A percentile compares a stretch with the other conserved stretches of the same genome.
Conservation (phyloP, 2,888 invertebrate genomes). For the Hecatera dysodea region DNA sequence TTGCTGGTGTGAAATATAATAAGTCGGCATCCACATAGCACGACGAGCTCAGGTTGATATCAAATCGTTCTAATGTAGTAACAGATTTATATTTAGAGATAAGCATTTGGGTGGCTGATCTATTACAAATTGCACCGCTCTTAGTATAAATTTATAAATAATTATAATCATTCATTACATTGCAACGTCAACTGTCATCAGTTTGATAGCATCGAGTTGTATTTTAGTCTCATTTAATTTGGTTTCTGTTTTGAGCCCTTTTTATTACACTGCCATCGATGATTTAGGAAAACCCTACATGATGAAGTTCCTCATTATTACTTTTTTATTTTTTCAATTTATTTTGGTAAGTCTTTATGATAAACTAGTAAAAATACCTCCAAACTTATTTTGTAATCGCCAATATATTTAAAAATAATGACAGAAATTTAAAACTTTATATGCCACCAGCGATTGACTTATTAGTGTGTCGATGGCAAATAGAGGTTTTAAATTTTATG, state of each 20-base stretch:
- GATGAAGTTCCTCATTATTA: conserved; percentile 5
- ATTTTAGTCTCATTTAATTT: background rate
- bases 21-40: too few species aligned
- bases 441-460: background rate
- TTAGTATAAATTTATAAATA: background rate
- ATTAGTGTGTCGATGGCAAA: background rate
- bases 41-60: background rate
- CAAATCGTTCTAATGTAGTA: background rate
- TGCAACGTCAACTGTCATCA: background rate
- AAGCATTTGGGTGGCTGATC: background rate
- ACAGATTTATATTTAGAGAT: background rate
- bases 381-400: background rate
- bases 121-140: conserved; percentile 1
- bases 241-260: too few species aligned
- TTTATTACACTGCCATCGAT: too few species aligned
- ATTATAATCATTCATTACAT: background rate
- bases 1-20: too few species aligned
- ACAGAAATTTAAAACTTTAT: too few species aligned
- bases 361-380: background rate
- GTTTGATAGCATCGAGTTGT: background rate
- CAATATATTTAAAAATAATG: background rate
- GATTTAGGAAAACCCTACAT: background rate
- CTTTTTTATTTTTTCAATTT: background rate
- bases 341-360: conserved; percentile 25
- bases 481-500: background rate